Percentiles rank a stretch among this genome's conserved stretches.
These are phyloP conservation scores for Eustalomyia histrio DNA, from an alignment of 2,888 invertebrate species.

Conservation along the genomic window DNA sequence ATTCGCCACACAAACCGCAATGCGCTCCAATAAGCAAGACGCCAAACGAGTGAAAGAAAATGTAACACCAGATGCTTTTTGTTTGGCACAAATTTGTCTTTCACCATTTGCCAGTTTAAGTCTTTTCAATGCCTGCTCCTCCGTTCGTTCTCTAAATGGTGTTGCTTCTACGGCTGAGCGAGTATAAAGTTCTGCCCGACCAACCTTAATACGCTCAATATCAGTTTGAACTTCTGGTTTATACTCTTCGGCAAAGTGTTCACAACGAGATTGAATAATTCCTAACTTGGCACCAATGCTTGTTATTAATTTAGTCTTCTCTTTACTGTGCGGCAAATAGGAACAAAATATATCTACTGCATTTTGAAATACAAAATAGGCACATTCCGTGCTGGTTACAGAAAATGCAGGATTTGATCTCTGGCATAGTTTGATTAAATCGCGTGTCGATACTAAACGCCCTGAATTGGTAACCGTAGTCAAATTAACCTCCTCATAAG, in stretches of 20 bases:
- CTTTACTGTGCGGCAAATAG: slow-evolving; percentile 84
- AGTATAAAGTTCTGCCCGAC: slow-evolving; percentile 83
- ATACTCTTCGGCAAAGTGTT: slow-evolving; percentile 87
- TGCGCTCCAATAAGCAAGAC: slow-evolving; percentile 90
- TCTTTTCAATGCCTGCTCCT: slow-evolving; percentile 69
- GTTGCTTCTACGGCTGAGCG: slow-evolving; percentile 2
- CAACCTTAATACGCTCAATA: slow-evolving; percentile 83
- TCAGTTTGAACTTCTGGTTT: slow-evolving; percentile 87
- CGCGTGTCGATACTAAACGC: slow-evolving; percentile 89
- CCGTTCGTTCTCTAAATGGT: slow-evolving; percentile 43
- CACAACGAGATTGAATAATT: slow-evolving; percentile 89
- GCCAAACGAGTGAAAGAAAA: slow-evolving; percentile 92
- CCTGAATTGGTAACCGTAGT: slow-evolving; percentile 78
- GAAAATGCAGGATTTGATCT: slow-evolving; percentile 88
- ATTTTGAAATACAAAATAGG: slow-evolving; percentile 85
- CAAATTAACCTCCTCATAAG: slow-evolving; percentile 73
- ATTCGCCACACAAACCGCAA: slow-evolving; percentile 90
- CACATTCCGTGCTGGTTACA: slow-evolving; percentile 82
- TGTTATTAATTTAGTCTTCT: slow-evolving; percentile 85
- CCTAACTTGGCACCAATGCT: slow-evolving; percentile 90
- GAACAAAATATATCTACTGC: slow-evolving; percentile 95
- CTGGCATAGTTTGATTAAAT: slow-evolving; percentile 94
- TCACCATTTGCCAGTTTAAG: slow-evolving; percentile 70
- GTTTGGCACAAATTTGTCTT: slow-evolving; percentile 71
- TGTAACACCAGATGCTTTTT: slow-evolving; percentile 76